These are phyloP conservation scores for Asbolus verrucosus DNA, from an alignment of 1,140 invertebrate genomes.

Conservation along the genomic window DNA sequence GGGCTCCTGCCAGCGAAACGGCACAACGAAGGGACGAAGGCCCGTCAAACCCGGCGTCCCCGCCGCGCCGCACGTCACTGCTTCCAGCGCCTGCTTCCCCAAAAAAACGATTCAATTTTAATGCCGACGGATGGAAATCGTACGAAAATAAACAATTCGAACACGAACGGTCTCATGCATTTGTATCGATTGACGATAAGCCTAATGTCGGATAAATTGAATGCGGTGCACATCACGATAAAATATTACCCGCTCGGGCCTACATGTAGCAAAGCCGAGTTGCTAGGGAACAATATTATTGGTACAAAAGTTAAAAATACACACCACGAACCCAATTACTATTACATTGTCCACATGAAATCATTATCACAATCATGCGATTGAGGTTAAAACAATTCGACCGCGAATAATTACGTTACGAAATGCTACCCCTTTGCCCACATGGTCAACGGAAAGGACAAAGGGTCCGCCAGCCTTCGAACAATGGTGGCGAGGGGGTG, in stretches of 20 bases:
- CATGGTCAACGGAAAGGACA: slow-evolving; percentile 24
- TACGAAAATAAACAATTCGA: slow-evolving; percentile 10
- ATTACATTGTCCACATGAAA: slow-evolving; percentile 15
- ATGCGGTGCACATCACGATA: slow-evolving; percentile 31
- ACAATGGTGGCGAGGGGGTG: slow-evolving; percentile 1
- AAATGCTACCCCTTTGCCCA: neutral
- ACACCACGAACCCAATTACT: too few species aligned
- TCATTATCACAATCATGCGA: slow-evolving; percentile 14
- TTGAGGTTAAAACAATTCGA: neutral
- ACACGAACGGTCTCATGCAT: slow-evolving; percentile 17
- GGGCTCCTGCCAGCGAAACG: neutral
- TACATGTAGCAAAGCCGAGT: slow-evolving; percentile 22
- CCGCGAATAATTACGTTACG: slow-evolving; percentile 6
- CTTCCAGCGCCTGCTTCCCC: too few species aligned
- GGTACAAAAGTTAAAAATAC: slow-evolving; percentile 29
- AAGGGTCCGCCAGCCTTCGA: slow-evolving; percentile 3
- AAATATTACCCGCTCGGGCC: slow-evolving; percentile 14
- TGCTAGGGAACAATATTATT: slow-evolving; percentile 16
- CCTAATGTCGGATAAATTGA: slow-evolving; percentile 36
- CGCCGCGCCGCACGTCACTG: neutral
- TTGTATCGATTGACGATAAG: slow-evolving; percentile 22
- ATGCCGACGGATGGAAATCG: neutral
- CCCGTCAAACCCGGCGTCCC: slow-evolving; percentile 4
- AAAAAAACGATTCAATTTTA: too few species aligned
- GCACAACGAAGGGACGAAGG: neutral